Evolutionary conservation across 2,113 vertebrate species (phyloP), one percentile per base, ranked within the genome.

Genomic region (Zosterops pallidus): DNA sequence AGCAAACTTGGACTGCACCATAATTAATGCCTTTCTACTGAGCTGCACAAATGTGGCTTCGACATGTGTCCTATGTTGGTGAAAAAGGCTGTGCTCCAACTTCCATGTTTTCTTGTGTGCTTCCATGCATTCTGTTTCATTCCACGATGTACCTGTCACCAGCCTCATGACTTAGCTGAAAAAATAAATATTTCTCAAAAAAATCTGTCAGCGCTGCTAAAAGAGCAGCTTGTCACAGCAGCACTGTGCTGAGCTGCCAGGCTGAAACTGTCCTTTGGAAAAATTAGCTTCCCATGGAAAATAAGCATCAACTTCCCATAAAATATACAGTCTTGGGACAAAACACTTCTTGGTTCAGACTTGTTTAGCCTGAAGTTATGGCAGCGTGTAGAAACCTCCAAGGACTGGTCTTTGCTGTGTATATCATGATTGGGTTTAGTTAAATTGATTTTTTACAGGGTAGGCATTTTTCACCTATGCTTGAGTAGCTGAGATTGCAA

Each of bases 301-400:
- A 95, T 82, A 96, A 96, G 72, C 88, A 95, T 82, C 80, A 82
- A 33, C 85, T 94, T 96, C 92, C 90, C 72, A 37, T 75, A 92
- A 96, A 96, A 94, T 93, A 96, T 57, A 96, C 82, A 89, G 65
- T 76, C 70, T 24, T 62, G 68, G 65, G 95, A 90, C 90, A 96
- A 96, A 96, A 86, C n/a, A 35, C 52, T 96, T 88, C 71, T 96
- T 93, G 83, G 69, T 94, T 95, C 86, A 94, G 83, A 75, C 72
- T 92, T 94, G 88, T 95, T 96, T 96, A 96, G 92, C 96, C 95
- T 96, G 80, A 93, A 93, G 90, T 93, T 93, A 89, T 55, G 85
- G 79, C 83, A 95, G 92, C 6, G 0, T 94, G 90, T 53, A 89
- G 88, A 90, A 92, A 53, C 12, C 49, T 68, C 62, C 14, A 3